Evolutionary conservation across 2,113 vertebrate species (phyloP), one percentile per base, ranked within the genome.

Genomic region (Eptesicus fuscus): DNA sequence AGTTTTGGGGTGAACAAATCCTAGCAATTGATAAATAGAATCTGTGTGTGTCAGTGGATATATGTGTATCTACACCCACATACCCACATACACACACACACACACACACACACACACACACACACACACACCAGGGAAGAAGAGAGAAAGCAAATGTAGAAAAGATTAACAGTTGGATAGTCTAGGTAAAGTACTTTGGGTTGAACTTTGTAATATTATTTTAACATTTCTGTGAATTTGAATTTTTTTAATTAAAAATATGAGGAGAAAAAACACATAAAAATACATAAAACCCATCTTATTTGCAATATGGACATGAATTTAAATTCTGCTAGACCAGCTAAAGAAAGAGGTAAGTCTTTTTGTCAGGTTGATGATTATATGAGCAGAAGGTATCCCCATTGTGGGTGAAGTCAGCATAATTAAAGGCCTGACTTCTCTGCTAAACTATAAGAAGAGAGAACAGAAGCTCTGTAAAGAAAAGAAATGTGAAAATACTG

Each of bases 371-470:
- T 17, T 35, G 32, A 35, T 18, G 83, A 86, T 88, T 40, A 67
- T 61, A 47, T 67, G 28, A 79, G 23, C 1, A 90, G 71, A 88
- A 67, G 93, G 28, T 37, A 70, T 56, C 20, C 12, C n/a, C 49
- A 0, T 13, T 73, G 35, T 76, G 16, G 32, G 6, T 74, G 32
- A 67, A 96, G 17, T 11, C 77, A 49, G 42, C 8, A 83, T 93
- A 90, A 95, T 80, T 87, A 95, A 42, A 96, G 87, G 14, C 42
- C 49, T 74, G 87, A 91, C 32, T 93, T 94, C 25, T 87, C 49
- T 49, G 63, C 18, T 59, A 47, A 79, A 67, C 82, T 59, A 1
- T 44, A 74, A 71, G 59, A 70, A 80, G 44, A 83, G 82, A 93
- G n/a, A 69, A n/a, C 77, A 87, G 56, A 77, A 69, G 12, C 37